phyloP scores from a whole-genome alignment of 2,888 invertebrate species.

The Bellardia bayeri region DNA sequence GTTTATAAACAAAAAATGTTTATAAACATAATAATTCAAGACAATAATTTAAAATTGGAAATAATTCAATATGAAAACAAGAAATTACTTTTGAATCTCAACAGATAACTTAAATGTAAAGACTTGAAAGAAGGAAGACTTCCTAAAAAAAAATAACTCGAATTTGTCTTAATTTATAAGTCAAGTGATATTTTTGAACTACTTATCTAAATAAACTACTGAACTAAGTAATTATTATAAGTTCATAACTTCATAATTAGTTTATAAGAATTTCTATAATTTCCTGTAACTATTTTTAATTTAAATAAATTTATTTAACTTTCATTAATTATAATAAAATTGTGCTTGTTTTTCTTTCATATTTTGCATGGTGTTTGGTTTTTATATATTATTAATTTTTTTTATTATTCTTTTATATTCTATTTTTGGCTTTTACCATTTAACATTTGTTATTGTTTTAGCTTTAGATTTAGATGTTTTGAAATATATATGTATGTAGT shows the following conservation, averaged over 20 bases:
- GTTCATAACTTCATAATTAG: constrained; percentile 2
- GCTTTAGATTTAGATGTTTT: constrained; percentile 45
- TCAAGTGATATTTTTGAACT: constrained; percentile 11
- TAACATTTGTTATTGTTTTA: constrained; percentile 30
- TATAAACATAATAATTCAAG: no score
- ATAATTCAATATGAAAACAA: no score
- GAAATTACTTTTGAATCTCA: no score
- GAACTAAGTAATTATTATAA: not conserved
- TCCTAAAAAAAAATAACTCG: no score
- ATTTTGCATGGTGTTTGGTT: constrained; percentile 52
- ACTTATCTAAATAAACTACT: not conserved
- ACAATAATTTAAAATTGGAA: no score
- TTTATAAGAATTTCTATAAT: constrained; percentile 15
- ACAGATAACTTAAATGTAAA: no score
- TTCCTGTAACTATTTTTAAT: constrained; percentile 25
- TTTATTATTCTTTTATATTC: constrained; percentile 2
- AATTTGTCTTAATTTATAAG: no score
- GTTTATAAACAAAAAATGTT: no score
- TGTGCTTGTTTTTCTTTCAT: constrained; percentile 28
- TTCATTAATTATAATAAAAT: constrained; percentile 24
- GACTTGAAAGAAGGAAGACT: no score
- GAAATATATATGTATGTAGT: not conserved
- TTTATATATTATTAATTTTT: not conserved
- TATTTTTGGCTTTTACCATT: constrained; percentile 6
- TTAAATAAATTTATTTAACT: constrained; percentile 47